A percentile compares a stretch with the other conserved stretches of the same genome.
Evolutionary conservation across 2,888 invertebrate species (phyloP).

Genomic region (Xestia sexstrigata): DNA sequence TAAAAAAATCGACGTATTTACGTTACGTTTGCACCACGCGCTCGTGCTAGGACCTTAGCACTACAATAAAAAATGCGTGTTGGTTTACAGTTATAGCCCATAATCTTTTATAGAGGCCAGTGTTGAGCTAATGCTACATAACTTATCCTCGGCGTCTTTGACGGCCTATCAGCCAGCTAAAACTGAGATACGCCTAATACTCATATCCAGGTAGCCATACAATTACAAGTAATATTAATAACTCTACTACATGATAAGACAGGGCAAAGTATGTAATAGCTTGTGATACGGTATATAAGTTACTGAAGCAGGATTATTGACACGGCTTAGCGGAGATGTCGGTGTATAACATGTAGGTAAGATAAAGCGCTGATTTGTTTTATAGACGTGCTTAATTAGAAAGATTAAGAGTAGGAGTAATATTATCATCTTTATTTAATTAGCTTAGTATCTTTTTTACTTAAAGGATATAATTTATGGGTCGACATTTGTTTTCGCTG

Average conservation of each 20-base stretch:
- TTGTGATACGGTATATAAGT: slow-evolving; percentile 36
- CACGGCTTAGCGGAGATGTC: background rate
- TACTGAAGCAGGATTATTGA: slow-evolving; percentile 25
- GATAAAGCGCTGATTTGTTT: slow-evolving; percentile 41
- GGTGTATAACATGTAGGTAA: slow-evolving; percentile 15
- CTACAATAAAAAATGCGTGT: no score
- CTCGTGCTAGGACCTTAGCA: no score
- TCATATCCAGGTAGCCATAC: slow-evolving; percentile 30
- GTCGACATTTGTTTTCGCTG: background rate
- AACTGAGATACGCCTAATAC: slow-evolving; percentile 26
- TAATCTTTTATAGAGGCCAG: background rate
- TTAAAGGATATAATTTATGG: slow-evolving; percentile 9
- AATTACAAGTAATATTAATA: slow-evolving; percentile 55
- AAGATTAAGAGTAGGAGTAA: slow-evolving; percentile 12
- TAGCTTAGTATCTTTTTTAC: slow-evolving; percentile 28
- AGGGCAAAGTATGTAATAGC: slow-evolving; percentile 21
- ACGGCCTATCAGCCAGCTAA: slow-evolving; percentile 24
- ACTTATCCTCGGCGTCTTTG: slow-evolving; percentile 22
- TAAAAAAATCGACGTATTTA: no score
- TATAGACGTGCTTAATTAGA: slow-evolving; percentile 37
- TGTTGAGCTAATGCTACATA: background rate
- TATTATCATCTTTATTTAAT: slow-evolving; percentile 17
- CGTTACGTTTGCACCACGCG: no score
- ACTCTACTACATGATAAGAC: slow-evolving; percentile 42
- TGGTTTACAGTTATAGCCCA: background rate